phyloP scores from a whole-genome alignment of 2,113 vertebrate genomes.

The Baryphthengus martii region DNA sequence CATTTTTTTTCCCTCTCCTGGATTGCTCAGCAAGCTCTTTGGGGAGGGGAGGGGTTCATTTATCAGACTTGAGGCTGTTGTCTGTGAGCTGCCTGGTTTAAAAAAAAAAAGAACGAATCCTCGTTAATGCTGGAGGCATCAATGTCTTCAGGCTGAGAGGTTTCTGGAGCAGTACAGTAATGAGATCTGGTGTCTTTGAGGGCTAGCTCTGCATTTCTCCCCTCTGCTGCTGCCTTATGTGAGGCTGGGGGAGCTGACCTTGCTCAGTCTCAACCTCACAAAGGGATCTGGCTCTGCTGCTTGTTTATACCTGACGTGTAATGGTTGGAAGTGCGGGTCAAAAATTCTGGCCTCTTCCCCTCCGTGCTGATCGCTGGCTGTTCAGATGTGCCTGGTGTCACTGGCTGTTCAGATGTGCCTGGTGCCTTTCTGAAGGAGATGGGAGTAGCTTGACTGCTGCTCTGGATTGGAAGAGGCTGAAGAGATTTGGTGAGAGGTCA shows the following conservation, averaged over 20 bases:
- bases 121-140: not conserved
- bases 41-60: not conserved
- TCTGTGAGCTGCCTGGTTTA: not conserved
- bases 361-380: not conserved
- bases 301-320: no score
- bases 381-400: not conserved
- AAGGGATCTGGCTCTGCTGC: not conserved
- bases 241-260: not conserved
- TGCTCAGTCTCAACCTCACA: not conserved
- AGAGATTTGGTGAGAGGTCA: not conserved
- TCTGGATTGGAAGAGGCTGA: not conserved
- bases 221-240: not conserved
- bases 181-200: not conserved
- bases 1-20: not conserved
- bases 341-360: not conserved
- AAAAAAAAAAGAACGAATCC: not conserved
- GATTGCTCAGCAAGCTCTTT: not conserved
- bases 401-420: not conserved
- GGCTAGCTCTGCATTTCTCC: not conserved
- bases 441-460: not conserved
- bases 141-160: not conserved
- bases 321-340: not conserved
- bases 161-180: not conserved
- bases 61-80: not conserved
- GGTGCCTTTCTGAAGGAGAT: not conserved